Percentiles rank a stretch among this genome's conserved stretches.
phyloP scores from a whole-genome alignment of 2,797 vertebrate species.

The Moxostoma hubbsi region DNA sequence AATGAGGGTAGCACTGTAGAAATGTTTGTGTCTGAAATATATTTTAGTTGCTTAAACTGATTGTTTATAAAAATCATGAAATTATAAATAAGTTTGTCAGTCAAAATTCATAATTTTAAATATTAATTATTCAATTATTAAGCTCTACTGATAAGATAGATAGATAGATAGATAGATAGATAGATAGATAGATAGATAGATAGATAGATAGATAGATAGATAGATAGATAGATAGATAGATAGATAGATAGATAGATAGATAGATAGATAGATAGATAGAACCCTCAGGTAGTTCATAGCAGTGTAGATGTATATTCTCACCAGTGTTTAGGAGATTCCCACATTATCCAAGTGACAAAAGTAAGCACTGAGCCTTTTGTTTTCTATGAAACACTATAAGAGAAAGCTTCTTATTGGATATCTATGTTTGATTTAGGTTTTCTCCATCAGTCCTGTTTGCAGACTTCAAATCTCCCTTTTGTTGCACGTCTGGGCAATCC shows the following conservation, averaged over 20 bases:
- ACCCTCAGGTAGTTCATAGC: too few relatives aligned
- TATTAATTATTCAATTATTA: too few relatives aligned
- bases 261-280: neutral
- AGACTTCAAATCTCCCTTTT: constrained; percentile 80
- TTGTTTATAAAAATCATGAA: too few relatives aligned
- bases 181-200: neutral
- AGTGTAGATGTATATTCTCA: neutral
- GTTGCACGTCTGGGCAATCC: constrained; percentile 66
- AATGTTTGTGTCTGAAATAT: neutral
- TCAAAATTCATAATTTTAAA: too few relatives aligned
- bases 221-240: too few relatives aligned
- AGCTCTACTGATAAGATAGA: too few relatives aligned
- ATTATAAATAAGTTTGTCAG: too few relatives aligned
- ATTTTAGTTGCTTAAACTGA: neutral
- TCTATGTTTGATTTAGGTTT: constrained; percentile 77
- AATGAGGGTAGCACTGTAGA: neutral
- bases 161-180: neutral
- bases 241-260: too few relatives aligned
- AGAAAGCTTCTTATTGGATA: constrained; percentile 77
- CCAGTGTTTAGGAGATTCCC: constrained; percentile 32
- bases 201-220: neutral
- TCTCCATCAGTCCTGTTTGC: constrained; percentile 75
- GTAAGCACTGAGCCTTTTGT: constrained; percentile 65
- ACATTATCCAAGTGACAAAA: constrained; percentile 73
- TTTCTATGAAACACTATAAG: constrained; percentile 62